Conservation (phyloP, 1,140 invertebrate species). For the Hycleus phaleratus region DNA sequence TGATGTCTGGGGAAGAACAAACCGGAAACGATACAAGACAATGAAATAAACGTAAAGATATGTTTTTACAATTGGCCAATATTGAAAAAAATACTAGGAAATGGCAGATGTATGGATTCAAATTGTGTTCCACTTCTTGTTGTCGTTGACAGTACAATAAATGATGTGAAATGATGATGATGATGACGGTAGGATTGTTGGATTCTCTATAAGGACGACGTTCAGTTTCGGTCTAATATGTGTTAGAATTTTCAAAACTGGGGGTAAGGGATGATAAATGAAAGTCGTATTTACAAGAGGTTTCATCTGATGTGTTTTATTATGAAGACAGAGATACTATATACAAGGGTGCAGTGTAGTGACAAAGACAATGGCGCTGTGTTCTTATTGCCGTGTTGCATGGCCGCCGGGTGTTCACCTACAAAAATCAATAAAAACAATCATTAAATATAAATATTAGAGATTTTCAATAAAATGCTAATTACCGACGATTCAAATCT, state of each 20-base stretch:
- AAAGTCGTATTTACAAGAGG: constrained; percentile 34
- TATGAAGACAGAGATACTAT: constrained; percentile 38
- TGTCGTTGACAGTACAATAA: no score
- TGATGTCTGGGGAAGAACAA: no score
- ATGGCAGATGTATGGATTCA: constrained; percentile 3
- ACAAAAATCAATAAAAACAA: no score
- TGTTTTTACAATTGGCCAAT: constrained; percentile 14
- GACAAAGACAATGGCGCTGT: constrained; percentile 35
- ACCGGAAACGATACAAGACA: no score
- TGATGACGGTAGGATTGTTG: constrained; percentile 10
- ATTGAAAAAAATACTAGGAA: constrained; percentile 5
- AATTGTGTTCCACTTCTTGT: not conserved
- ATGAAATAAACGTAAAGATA: constrained; percentile 16
- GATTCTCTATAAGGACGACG: not conserved
- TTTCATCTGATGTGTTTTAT: constrained; percentile 41
- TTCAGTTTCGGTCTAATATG: not conserved
- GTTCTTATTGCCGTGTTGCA: constrained; percentile 62
- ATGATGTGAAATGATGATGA: not conserved
- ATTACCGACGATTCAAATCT: no score
- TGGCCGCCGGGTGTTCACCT: constrained; percentile 78
- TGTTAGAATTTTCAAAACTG: not conserved
- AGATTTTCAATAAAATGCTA: no score
- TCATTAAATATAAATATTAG: no score
- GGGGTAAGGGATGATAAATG: constrained; percentile 20
- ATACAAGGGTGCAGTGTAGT: constrained; percentile 37